These are phyloP conservation scores for Oegoconia quadripuncta DNA, from an alignment of 2,888 invertebrate genomes.

Conservation along the genomic window DNA sequence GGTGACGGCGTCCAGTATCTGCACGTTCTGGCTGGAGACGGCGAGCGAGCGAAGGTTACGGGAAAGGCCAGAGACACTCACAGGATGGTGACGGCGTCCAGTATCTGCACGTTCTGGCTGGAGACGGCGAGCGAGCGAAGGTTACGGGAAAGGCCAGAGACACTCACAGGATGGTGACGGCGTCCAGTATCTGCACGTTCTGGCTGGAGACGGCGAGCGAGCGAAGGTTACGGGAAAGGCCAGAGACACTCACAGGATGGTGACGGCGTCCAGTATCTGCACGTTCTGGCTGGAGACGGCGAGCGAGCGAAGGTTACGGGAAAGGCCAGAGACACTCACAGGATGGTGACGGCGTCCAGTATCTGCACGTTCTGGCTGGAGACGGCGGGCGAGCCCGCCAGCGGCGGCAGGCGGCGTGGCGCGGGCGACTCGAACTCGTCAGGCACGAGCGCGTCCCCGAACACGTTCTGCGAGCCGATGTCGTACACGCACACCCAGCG, in stretches of 20 bases:
- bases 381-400: conserved; percentile 68
- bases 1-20: no score
- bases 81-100: no score
- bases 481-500: conserved; percentile 95
- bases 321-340: conserved; percentile 43
- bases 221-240: background rate
- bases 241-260: conserved; percentile 77
- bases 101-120: no score
- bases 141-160: no score
- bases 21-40: no score
- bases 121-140: no score
- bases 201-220: no score
- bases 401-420: conserved; percentile 75
- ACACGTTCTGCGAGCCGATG: conserved; percentile 90
- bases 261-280: conserved; percentile 88
- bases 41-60: no score
- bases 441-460: conserved; percentile 93
- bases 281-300: conserved; percentile 81
- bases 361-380: conserved; percentile 86
- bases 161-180: no score
- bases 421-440: conserved; percentile 94
- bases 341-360: conserved; percentile 88
- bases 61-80: no score
- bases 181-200: no score
- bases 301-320: background rate